A percentile compares a stretch with the other conserved stretches of the same genome.
These are phyloP conservation scores for Stegodyphus dumicola DNA, from an alignment of 1,140 invertebrate species.

Conservation along the genomic window DNA sequence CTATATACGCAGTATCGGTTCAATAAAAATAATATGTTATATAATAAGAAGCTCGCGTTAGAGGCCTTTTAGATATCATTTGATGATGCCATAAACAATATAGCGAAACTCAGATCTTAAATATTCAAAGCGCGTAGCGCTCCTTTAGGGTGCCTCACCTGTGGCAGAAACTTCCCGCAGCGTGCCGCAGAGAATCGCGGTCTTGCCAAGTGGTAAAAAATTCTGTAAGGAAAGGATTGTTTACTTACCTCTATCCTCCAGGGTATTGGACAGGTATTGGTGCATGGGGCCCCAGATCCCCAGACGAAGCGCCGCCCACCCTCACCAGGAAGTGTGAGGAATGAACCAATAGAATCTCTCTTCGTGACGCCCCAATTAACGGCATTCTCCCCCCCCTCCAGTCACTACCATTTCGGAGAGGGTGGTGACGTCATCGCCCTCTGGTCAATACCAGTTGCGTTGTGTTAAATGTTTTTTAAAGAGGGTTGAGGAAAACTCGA, in stretches of 20 bases:
- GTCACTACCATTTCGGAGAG: not conserved
- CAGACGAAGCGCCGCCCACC: conserved; percentile 14
- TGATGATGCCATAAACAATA: not conserved
- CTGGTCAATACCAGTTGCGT: too few species aligned
- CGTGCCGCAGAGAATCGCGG: too few species aligned
- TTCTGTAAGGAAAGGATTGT: conserved; percentile 50
- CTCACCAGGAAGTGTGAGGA: conserved; percentile 34
- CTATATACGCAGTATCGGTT: too few species aligned
- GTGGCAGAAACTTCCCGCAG: too few species aligned
- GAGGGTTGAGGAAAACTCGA: too few species aligned
- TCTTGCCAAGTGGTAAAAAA: not conserved
- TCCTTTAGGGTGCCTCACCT: too few species aligned
- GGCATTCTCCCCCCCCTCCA: not conserved
- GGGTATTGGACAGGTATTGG: conserved; percentile 39
- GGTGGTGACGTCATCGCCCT: conserved; percentile 13
- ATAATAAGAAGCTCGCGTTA: too few species aligned
- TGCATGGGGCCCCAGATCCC: conserved; percentile 25
- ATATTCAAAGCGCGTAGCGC: too few species aligned
- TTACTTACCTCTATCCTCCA: conserved; percentile 47
- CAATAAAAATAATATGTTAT: too few species aligned
- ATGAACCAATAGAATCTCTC: conserved; percentile 12
- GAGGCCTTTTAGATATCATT: too few species aligned
- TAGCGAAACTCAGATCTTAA: too few species aligned
- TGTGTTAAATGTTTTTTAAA: too few species aligned
- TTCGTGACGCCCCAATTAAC: conserved; percentile 58